Conservation (phyloP, 2,888 invertebrate genomes). For the Lithophane socia region DNA sequence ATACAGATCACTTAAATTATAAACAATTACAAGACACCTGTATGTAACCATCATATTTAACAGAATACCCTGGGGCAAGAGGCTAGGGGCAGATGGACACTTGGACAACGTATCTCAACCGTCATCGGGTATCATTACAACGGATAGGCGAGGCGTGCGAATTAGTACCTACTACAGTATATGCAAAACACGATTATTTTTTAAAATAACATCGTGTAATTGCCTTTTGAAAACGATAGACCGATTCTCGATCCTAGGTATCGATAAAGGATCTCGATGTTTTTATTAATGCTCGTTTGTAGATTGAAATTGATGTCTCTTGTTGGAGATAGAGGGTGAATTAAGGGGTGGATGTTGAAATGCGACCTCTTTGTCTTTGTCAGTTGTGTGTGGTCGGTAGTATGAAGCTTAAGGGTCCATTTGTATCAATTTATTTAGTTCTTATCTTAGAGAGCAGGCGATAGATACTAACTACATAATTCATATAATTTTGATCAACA, state of each 20-base stretch:
- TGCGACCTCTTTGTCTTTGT: conserved; percentile 15
- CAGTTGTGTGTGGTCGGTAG: conserved; percentile 37
- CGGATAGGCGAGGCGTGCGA: conserved; percentile 45
- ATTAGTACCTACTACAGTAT: conserved; percentile 14
- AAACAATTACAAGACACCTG: conserved; percentile 52
- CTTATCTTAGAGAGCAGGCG: neutral
- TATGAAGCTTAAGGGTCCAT: neutral
- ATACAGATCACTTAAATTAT: conserved; percentile 25
- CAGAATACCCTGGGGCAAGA: conserved; percentile 5
- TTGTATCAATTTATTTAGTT: neutral
- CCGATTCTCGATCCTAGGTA: conserved; percentile 48
- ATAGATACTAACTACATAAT: neutral
- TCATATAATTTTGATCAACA: neutral
- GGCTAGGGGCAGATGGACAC: conserved; percentile 37
- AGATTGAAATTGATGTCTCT: conserved; percentile 40
- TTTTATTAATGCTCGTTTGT: conserved; percentile 42
- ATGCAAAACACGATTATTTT: conserved; percentile 57
- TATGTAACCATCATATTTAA: conserved; percentile 32
- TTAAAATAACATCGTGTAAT: conserved; percentile 26
- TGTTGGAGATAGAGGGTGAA: conserved; percentile 3
- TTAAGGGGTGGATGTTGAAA: conserved; percentile 2
- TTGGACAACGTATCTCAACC: conserved; percentile 30
- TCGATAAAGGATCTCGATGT: conserved; percentile 45
- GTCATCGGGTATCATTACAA: conserved; percentile 55
- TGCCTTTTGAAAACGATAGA: conserved; percentile 44